Percentiles rank a stretch among this genome's conserved stretches.
phyloP scores from a whole-genome alignment of 2,113 vertebrate species.

The Callipepla californica region DNA sequence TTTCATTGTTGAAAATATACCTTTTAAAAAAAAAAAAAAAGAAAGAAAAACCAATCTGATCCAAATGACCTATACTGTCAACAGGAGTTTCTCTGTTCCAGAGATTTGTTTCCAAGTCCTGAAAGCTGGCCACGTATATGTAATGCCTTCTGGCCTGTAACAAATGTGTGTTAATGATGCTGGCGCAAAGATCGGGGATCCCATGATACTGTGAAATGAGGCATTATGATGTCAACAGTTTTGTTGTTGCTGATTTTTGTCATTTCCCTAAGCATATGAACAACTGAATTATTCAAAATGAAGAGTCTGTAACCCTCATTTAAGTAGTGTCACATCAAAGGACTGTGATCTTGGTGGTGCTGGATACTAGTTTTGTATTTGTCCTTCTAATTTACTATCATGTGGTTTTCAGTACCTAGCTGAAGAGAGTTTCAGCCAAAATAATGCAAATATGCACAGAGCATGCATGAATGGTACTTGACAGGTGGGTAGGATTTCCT shows the following conservation, averaged over 20 bases:
- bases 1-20: background rate
- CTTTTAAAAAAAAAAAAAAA: background rate
- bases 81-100: background rate
- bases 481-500: background rate
- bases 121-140: background rate
- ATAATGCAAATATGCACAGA: background rate
- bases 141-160: background rate
- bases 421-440: background rate
- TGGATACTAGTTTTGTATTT: background rate
- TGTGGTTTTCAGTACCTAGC: background rate
- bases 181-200: background rate
- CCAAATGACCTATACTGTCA: fast-evolving
- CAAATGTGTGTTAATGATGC: background rate
- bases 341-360: background rate
- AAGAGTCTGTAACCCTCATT: background rate
- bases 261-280: background rate
- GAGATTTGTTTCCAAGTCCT: background rate
- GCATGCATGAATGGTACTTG: background rate
- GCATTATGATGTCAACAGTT: background rate
- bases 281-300: background rate
- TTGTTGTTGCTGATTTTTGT: background rate
- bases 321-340: background rate
- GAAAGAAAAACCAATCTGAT: background rate
- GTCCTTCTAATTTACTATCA: background rate
- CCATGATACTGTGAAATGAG: background rate